These are phyloP conservation scores for Prorops nasuta DNA, from an alignment of 1,140 invertebrate genomes.

Conservation along the genomic window DNA sequence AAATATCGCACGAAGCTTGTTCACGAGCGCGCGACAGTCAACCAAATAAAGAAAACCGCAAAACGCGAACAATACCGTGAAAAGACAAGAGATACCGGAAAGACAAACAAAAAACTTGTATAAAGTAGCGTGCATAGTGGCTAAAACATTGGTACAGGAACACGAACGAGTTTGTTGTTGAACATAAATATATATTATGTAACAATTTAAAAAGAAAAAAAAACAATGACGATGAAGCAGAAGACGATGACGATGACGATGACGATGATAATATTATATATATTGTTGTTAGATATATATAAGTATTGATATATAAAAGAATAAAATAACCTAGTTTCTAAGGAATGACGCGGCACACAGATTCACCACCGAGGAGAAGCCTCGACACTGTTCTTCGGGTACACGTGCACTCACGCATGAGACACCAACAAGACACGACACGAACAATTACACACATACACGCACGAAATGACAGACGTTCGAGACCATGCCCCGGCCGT, in stretches of 20 bases:
- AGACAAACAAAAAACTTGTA: constrained; percentile 20
- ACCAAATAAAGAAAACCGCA: too few relatives aligned
- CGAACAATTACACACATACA: constrained; percentile 6
- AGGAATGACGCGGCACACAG: constrained; percentile 33
- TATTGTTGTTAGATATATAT: constrained; percentile 54
- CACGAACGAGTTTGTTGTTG: constrained; percentile 48
- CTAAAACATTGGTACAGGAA: constrained; percentile 32
- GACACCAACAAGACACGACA: constrained; percentile 21
- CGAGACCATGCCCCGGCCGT: too few relatives aligned
- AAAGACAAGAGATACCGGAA: too few relatives aligned
- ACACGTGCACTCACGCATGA: constrained; percentile 19
- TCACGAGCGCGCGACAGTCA: too few relatives aligned
- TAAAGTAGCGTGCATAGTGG: constrained; percentile 32
- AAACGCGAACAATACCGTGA: too few relatives aligned
- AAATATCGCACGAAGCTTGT: constrained; percentile 43
- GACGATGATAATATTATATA: constrained; percentile 46
- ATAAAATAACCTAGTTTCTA: constrained; percentile 36
- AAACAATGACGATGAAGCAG: constrained; percentile 8
- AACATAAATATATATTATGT: constrained; percentile 44
- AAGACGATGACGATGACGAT: constrained; percentile 29
- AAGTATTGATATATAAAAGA: constrained; percentile 40
- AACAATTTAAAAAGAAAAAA: constrained; percentile 33
- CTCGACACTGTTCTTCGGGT: too few relatives aligned
- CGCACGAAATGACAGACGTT: too few relatives aligned
- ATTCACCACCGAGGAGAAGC: too few relatives aligned